phyloP scores from a whole-genome alignment of 2,113 vertebrate genomes.

The Dissostichus mawsoni region DNA sequence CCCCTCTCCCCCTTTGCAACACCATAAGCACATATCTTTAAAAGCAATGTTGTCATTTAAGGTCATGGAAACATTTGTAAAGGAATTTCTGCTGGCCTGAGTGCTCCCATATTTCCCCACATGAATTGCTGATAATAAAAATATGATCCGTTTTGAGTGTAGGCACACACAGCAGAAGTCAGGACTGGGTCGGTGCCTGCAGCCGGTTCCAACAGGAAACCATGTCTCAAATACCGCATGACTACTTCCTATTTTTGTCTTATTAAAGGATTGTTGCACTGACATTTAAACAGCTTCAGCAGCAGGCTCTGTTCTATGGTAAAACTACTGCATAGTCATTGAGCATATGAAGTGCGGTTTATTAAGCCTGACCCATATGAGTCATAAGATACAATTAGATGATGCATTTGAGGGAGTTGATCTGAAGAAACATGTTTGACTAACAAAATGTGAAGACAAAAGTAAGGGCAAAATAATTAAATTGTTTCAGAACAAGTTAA shows the following conservation, averaged over 20 bases:
- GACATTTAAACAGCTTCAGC: constrained; percentile 49
- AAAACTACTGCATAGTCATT: not conserved
- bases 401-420: not conserved
- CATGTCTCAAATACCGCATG: constrained; percentile 65
- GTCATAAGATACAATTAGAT: not conserved
- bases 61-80: constrained; percentile 42
- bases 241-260: constrained; percentile 77
- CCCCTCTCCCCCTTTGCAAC: constrained; percentile 19
- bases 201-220: constrained; percentile 72
- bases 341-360: not conserved
- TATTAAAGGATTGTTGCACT: constrained; percentile 70
- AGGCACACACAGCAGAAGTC: constrained; percentile 38
- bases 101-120: constrained; percentile 60
- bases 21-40: constrained; percentile 23
- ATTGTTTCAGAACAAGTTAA: not conserved
- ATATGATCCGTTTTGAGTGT: constrained; percentile 56
- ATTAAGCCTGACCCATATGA: not conserved
- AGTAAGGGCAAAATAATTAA: not conserved
- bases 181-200: constrained; percentile 49
- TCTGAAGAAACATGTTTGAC: not conserved
- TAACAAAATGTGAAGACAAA: not conserved
- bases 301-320: constrained; percentile 19
- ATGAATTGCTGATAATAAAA: constrained; percentile 64
- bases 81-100: constrained; percentile 24
- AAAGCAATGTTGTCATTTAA: constrained; percentile 44